Conservation (phyloP, 2,797 vertebrate genomes). For the Phyllotis vaccarum region DNA sequence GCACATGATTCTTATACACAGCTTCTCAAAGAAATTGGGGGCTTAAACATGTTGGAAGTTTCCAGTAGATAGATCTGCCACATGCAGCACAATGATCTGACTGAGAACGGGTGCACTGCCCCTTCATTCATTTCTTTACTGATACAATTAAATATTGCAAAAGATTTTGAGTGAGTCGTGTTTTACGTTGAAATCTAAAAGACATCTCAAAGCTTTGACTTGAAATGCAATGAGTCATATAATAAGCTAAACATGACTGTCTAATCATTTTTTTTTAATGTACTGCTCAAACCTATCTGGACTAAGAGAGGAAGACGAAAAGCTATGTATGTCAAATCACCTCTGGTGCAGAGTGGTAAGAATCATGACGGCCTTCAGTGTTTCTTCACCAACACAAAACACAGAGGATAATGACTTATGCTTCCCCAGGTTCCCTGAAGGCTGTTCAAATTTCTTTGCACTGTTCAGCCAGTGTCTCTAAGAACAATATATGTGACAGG, state of each 20-base stretch:
- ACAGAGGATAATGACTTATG: slow-evolving; percentile 29
- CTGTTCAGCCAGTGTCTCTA: slow-evolving; percentile 57
- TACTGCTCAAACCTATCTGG: neutral
- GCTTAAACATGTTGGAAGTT: neutral
- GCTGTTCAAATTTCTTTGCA: slow-evolving; percentile 77
- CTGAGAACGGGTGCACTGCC: neutral
- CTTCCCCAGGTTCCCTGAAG: slow-evolving; percentile 57
- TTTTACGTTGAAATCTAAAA: neutral
- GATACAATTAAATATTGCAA: neutral
- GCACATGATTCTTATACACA: neutral
- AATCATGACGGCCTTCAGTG: neutral
- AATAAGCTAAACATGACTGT: neutral
- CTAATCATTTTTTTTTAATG: neutral
- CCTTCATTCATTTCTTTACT: neutral
- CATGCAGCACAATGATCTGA: neutral
- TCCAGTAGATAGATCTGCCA: rapidly evolving
- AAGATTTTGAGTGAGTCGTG: neutral
- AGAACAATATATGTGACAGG: slow-evolving; percentile 6
- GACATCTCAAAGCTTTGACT: neutral
- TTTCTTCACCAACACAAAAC: neutral
- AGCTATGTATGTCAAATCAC: neutral
- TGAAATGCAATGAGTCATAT: slow-evolving; percentile 24
- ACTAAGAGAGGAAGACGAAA: neutral
- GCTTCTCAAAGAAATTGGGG: neutral
- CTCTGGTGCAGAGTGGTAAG: neutral